Base-by-base conservation (phyloP, 2,888 invertebrate genomes). In the Melanargia galathea region DNA sequence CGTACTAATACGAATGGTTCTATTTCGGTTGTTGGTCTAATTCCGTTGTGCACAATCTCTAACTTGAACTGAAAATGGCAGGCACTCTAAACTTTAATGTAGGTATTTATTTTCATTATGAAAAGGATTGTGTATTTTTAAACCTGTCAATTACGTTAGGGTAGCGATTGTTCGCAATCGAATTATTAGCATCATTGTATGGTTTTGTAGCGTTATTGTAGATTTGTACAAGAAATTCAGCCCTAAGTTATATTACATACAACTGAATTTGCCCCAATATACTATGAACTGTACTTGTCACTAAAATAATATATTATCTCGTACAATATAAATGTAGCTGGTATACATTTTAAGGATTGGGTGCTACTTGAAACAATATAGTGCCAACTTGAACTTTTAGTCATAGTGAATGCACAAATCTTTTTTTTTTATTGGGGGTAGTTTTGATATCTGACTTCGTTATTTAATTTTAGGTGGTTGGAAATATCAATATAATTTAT, bases 301-400 rank as follows among this genome's bases (percentile, higher is more conserved):
- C 2, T 40, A 40, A 1, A n/a, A 16, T 0, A 4, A n/a, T 38
- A 33, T 33, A 13, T n/a, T 38, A 38, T 38, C 38, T 5, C 11
- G 1, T 45, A 20, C 20, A 24, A 13, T 30, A 51, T 51, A 51
- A 49, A 51, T 43, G 18, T 43, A 56, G 40, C 38, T n/a, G 55
- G 18, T 43, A 43, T 60, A 66, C 33, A 56, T 56, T 49, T 52
- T 63, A 62, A 49, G 62, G 70, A 64, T 59, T 66, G 74, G 83
- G 83, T 84, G 84, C 84, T 84, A 81, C 72, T 66, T 71, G 64
- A 69, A 78, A 76, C 67, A 66, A 70, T 71, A 73, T 71, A 81
- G 84, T 85, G 84, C 84, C 84, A 84, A 84, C 33, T 76, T 63
- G 70, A 70, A 68, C 57, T 73, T 70, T 71, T 74, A 70, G 66